Evolutionary conservation across 30 jellyfish, hydroid and myxozoan species (phyloP).

Genomic region (Cassiopea andromeda): DNA sequence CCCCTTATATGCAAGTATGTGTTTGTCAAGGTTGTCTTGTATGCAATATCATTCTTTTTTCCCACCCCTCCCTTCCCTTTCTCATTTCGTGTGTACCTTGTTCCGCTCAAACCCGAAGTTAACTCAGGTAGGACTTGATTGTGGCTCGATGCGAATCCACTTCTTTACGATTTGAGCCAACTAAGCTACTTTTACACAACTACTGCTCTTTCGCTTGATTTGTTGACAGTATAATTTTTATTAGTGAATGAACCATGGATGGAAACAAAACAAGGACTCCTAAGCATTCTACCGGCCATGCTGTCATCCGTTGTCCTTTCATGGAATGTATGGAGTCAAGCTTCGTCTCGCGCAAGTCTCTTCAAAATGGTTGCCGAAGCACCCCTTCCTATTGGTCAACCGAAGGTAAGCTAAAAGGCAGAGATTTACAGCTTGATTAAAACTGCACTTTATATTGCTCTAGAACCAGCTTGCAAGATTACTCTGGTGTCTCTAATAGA

Average conservation of each 20-base stretch:
- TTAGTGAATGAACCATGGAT: conserved; percentile 73
- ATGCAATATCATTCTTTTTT: no score
- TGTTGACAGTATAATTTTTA: not conserved
- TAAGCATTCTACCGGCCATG: conserved; percentile 83
- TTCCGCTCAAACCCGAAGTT: no score
- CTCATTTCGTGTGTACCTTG: no score
- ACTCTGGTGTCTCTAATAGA: no score
- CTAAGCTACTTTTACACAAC: no score
- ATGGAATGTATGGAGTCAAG: conserved; percentile 86
- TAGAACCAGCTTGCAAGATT: no score
- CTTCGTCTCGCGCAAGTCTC: conserved; percentile 38
- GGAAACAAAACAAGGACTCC: conserved; percentile 89
- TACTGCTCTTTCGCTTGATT: not conserved
- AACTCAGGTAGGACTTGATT: no score
- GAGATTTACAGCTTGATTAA: not conserved
- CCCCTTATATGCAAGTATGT: no score
- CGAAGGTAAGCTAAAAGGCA: conserved; percentile 62
- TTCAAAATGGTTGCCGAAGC: conserved; percentile 51
- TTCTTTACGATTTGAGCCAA: no score
- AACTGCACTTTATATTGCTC: not conserved
- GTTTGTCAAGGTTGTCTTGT: no score
- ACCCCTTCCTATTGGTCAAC: conserved; percentile 79
- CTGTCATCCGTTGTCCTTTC: conserved; percentile 70
- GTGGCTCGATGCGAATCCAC: no score
- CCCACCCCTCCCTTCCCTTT: no score